Evolutionary conservation across 2,797 vertebrate species (phyloP).

Genomic region (Hippocampus kuda): DNA sequence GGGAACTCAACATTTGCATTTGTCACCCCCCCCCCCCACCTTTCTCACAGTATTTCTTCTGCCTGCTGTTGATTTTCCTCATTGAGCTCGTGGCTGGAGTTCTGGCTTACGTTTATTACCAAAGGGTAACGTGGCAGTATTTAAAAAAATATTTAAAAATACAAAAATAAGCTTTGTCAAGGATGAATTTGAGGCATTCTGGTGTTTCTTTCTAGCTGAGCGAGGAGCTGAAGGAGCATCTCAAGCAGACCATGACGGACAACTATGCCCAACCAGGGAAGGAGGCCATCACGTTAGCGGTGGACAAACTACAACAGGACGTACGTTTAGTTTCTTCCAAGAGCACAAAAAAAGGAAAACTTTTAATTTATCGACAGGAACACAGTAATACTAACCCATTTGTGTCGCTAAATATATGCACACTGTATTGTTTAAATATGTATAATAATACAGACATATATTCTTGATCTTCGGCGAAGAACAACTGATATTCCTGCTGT

Average conservation of each 20-base stretch:
- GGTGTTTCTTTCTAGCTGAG: conserved; percentile 65
- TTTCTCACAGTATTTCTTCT: conserved; percentile 72
- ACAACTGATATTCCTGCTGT: too few relatives aligned
- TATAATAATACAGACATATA: too few relatives aligned
- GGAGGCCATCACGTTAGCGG: conserved; percentile 66
- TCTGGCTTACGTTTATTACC: conserved; percentile 80
- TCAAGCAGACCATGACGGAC: conserved; percentile 71
- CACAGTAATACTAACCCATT: too few relatives aligned
- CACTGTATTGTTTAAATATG: too few relatives aligned
- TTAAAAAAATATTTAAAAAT: too few relatives aligned
- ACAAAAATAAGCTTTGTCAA: too few relatives aligned
- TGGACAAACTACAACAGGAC: conserved; percentile 78
- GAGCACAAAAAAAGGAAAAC: too few relatives aligned
- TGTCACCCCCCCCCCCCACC: neutral
- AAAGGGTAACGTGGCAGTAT: conserved; percentile 64
- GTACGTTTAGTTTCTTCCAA: conserved; percentile 49
- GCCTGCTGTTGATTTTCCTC: conserved; percentile 75
- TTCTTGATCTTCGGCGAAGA: too few relatives aligned
- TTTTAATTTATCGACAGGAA: too few relatives aligned
- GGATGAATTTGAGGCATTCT: neutral
- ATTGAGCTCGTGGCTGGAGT: conserved; percentile 80
- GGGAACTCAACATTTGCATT: neutral
- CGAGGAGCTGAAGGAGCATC: conserved; percentile 74
- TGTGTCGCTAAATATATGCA: too few relatives aligned
- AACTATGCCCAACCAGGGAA: conserved; percentile 71